Base-by-base conservation (phyloP, 2,888 invertebrate genomes). In the Mythimna albipuncta region DNA sequence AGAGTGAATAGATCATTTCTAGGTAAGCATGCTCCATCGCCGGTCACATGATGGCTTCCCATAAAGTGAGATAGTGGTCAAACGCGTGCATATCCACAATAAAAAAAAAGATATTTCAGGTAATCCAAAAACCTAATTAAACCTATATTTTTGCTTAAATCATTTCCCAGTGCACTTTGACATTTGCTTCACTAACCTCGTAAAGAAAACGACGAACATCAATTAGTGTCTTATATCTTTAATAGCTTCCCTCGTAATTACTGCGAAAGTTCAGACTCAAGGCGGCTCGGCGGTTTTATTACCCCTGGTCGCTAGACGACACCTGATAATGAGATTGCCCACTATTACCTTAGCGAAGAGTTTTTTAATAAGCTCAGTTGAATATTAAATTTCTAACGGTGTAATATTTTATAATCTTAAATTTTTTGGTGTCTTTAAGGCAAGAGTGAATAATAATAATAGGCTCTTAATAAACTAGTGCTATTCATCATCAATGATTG, bases 101-200 rank as follows among this genome's bases (percentile, higher is more conserved):
- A 11, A 44, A 44, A 44, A 44, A 26, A 26, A 26, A 26, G 26
- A 26, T 26, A 26, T 1, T 26, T 26, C 26, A 26, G 26, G 26
- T 26, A 26, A 26, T 26, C 26, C 26, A 26, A 26, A 26, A 26
- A 26, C 26, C 26, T 1, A 1, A 26, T 26, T 26, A 26, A 26
- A 26, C 26, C 2, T 26, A 26, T 26, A 26, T 26, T 55, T n/a
- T 11, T 16, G 21, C 35, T 38, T 2, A 9, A 26, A 52, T 13
- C 6, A 52, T 26, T 67, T 26, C 9, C 32, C 69, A 55, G 6
- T 55, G 7, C 9, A 13, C 6, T 44, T 13, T 59, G 21, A 47
- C 54, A 47, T 69, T 74, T 67, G n/a, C 59, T 54, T 54, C 35
- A 21, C 11, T 69, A 9, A 41, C 21, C 35, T 69, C 11, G 38